Percentiles rank a stretch among this genome's conserved stretches.
Evolutionary conservation across 2,113 vertebrate species (phyloP).

Genomic region (Psittacus erithacus): DNA sequence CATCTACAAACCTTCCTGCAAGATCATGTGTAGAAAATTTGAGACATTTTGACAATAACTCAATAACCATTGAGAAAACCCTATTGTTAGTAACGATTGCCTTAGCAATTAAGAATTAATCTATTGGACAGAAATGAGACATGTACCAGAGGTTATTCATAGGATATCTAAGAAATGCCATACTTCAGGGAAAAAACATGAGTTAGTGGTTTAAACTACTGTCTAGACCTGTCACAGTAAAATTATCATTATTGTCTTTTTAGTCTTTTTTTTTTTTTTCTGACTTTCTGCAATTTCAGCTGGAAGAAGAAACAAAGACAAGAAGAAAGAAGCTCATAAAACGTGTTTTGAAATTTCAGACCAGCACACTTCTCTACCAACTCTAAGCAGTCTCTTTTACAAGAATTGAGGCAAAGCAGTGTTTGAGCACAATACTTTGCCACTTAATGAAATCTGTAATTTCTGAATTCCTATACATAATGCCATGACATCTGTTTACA

Average conservation of each 20-base stretch:
- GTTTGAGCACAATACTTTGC: neutral
- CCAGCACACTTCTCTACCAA: neutral
- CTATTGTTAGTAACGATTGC: neutral
- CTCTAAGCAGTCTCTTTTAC: neutral
- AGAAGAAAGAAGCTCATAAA: neutral
- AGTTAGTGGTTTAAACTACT: neutral
- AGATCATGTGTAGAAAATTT: neutral
- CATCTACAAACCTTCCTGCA: neutral
- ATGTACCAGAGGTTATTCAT: neutral
- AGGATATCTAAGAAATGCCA: neutral
- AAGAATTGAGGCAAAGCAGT: neutral
- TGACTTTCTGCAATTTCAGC: neutral
- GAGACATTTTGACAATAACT: slow-evolving; percentile 9
- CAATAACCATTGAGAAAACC: slow-evolving; percentile 26
- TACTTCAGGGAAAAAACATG: slow-evolving; percentile 24
- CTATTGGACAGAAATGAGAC: neutral
- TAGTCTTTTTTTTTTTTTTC: neutral
- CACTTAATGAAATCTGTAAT: neutral
- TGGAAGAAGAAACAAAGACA: neutral
- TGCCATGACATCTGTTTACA: neutral
- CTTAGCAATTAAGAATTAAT: slow-evolving; percentile 2
- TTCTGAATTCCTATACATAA: neutral
- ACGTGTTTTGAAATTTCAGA: neutral
- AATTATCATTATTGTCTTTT: neutral
- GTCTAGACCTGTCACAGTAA: neutral